Base-by-base conservation (phyloP, 2,888 invertebrate genomes). In the Arge pagana region DNA sequence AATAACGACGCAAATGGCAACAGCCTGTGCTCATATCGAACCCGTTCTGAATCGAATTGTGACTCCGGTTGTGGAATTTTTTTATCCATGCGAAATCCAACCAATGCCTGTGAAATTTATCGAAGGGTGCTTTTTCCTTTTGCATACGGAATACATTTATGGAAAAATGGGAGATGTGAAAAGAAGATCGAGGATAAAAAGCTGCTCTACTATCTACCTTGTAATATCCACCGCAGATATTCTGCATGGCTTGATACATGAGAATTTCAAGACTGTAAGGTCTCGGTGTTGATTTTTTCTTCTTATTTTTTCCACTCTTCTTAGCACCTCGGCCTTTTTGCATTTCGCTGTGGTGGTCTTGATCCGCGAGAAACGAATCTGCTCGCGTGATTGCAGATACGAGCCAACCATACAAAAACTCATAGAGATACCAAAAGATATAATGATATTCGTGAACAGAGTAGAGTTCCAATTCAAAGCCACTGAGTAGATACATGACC, bases 371-470 rank as follows among this genome's bases (percentile, higher is more conserved):
- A 59, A 93, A 86, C 18, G 87, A 88, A 67, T 96, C 95, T 0
- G 96, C 96, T 54, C 96, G 83, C 0, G 90, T 89, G 31, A 97
- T 78, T 0, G 96, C 92, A 0, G 96, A 96, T 2, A 93, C 88
- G 54, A 96, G 79, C 90, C 96, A 97, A 5, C 93, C 93, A 76
- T 93, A 96, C 3, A 97, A 80, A 74, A 95, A 92, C 79, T 97
- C 96, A 77, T 94, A 93, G 19, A 97, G 80, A 77, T 96, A 95
- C 95, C 95, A 96, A 77, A 90, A 98, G 63, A 97, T 90, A 73
- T 96, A 96, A 66, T 95, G 89, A 77, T 93, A 97, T 79, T 99
- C 98, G 74, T 97, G 96, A 18, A 90, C 88, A 53, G 95, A 93
- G 78, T 97, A 98, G 24, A 99, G 80, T 76, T 98, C 96, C 49